These are phyloP conservation scores for Ormyrus thymus DNA, from an alignment of 2,888 invertebrate species.

Conservation along the genomic window DNA sequence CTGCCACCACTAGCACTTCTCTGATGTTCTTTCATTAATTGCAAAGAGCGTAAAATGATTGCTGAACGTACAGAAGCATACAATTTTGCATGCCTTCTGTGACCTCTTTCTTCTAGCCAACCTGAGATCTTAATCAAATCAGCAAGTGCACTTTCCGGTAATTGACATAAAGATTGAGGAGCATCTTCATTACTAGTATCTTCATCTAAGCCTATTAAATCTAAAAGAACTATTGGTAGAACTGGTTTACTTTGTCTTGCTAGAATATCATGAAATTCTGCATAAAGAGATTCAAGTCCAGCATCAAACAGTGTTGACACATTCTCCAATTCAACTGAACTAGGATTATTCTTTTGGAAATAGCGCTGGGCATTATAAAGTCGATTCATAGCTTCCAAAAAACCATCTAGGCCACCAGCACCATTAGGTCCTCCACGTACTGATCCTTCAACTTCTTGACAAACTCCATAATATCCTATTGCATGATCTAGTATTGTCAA, in stretches of 20 bases:
- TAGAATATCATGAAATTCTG: conserved; percentile 91
- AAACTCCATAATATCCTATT: conserved; percentile 96
- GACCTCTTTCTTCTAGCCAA: conserved; percentile 88
- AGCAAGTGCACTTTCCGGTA: conserved; percentile 82
- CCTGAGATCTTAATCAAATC: conserved; percentile 87
- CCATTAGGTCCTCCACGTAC: conserved; percentile 89
- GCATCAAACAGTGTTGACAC: conserved; percentile 87
- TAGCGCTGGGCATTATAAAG: conserved; percentile 91
- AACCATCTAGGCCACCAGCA: conserved; percentile 74
- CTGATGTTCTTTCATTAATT: conserved; percentile 87
- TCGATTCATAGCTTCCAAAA: conserved; percentile 86
- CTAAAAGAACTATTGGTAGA: conserved; percentile 90
- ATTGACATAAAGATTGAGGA: conserved; percentile 79
- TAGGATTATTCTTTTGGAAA: conserved; percentile 94
- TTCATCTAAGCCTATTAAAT: conserved; percentile 90
- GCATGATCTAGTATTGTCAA: conserved; percentile 93
- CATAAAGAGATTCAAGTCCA: conserved; percentile 90
- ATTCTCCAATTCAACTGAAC: conserved; percentile 94
- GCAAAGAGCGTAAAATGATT: conserved; percentile 85
- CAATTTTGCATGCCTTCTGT: conserved; percentile 84
- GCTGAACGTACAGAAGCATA: conserved; percentile 86
- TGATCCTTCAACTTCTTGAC: conserved; percentile 90
- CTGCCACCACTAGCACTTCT: conserved; percentile 86
- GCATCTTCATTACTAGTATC: conserved; percentile 81
- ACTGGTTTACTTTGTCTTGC: conserved; percentile 91